These are phyloP conservation scores for Nephrotoma flavescens DNA, from an alignment of 2,888 invertebrate genomes.

Conservation along the genomic window DNA sequence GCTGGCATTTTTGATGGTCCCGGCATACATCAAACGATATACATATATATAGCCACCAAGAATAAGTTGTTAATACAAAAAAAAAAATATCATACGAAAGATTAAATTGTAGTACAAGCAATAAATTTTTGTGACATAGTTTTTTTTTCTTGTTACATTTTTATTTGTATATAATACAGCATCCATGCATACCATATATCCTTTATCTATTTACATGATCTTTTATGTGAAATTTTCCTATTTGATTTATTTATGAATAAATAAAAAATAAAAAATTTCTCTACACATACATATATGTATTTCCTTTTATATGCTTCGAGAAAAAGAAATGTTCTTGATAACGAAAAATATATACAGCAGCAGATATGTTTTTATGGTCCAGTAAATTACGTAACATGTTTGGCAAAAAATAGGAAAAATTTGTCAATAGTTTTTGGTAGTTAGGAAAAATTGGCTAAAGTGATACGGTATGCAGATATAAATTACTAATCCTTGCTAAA, in stretches of 20 bases:
- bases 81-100: not conserved
- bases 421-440: not conserved
- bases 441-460: not conserved
- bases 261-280: not conserved
- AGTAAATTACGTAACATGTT: not conserved
- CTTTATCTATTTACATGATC: not conserved
- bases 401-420: not conserved
- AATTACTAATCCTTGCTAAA: too few relatives aligned
- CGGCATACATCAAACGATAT: too few relatives aligned
- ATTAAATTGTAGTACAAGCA: not conserved
- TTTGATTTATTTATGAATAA: not conserved
- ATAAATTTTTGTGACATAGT: not conserved
- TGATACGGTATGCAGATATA: not conserved
- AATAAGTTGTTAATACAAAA: not conserved
- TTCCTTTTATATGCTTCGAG: not conserved
- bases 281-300: not conserved
- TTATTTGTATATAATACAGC: not conserved
- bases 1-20: too few relatives aligned
- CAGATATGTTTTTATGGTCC: not conserved
- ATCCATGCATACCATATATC: not conserved
- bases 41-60: too few relatives aligned
- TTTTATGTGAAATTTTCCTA: not conserved
- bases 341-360: not conserved
- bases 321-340: not conserved
- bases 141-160: not conserved